These are phyloP conservation scores for Spinus olivaceus DNA, from an alignment of 2,797 vertebrate species.

Conservation along the genomic window DNA sequence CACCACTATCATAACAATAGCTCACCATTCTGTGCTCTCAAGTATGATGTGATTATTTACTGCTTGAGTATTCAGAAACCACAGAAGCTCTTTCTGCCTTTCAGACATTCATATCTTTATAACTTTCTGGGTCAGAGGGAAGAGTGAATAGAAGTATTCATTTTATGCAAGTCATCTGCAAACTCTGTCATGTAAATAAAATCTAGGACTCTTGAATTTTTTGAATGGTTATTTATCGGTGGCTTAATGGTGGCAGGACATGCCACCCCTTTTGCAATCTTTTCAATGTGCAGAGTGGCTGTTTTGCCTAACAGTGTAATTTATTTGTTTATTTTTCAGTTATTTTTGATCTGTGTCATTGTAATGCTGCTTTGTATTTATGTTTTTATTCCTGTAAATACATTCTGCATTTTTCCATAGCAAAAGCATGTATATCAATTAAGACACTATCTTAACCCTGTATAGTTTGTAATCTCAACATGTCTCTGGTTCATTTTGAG, in stretches of 20 bases:
- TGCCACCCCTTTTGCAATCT: neutral
- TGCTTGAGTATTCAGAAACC: neutral
- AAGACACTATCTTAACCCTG: neutral
- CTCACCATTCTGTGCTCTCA: neutral
- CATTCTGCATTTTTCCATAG: neutral
- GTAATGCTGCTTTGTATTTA: neutral
- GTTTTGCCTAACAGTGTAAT: neutral
- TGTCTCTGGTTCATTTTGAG: neutral
- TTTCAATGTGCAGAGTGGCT: neutral
- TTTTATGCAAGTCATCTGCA: neutral
- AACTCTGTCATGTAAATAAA: neutral
- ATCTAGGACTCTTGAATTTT: neutral
- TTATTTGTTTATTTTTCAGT: neutral
- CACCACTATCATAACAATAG: neutral
- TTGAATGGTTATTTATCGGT: neutral
- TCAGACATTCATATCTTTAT: neutral
- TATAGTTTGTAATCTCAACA: neutral
- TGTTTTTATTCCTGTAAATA: neutral
- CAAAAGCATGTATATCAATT: neutral
- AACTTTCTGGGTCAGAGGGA: neutral
- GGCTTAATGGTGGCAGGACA: neutral
- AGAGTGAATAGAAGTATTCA: neutral
- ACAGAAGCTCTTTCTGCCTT: neutral
- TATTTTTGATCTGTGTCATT: neutral
- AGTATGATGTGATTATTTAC: neutral